These are phyloP conservation scores for Yponomeuta sedellus DNA, from an alignment of 2,888 invertebrate genomes.

Conservation along the genomic window DNA sequence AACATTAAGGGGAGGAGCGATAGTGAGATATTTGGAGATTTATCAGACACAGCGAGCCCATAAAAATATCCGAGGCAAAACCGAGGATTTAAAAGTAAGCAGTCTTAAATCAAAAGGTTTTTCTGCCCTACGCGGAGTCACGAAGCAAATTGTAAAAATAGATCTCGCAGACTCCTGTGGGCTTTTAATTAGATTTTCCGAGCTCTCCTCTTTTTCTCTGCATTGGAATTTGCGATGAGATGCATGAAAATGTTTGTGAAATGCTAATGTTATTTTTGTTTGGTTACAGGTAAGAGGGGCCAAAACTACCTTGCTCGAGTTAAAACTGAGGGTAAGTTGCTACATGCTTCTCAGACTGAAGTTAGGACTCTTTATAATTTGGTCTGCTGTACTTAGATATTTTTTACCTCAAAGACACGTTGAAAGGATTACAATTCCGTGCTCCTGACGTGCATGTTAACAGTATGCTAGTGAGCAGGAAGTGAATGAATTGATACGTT, in stretches of 20 bases:
- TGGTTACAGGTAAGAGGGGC: neutral
- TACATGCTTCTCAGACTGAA: too few relatives aligned
- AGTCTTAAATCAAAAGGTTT: neutral
- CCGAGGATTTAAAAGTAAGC: neutral
- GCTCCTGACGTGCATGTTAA: too few relatives aligned
- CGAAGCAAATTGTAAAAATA: neutral
- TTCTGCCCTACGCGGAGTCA: neutral
- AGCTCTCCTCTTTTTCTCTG: neutral
- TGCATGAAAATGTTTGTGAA: neutral
- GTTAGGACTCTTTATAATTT: too few relatives aligned
- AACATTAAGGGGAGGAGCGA: conserved; percentile 13
- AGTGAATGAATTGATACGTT: neutral
- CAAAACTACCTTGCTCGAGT: neutral
- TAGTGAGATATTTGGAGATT: conserved; percentile 13
- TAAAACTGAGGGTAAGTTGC: neutral
- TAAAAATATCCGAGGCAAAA: neutral
- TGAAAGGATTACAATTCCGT: neutral
- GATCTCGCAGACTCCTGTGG: neutral
- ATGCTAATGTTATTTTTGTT: neutral
- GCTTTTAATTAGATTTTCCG: neutral
- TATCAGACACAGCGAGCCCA: neutral
- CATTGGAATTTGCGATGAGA: neutral
- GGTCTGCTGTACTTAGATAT: too few relatives aligned
- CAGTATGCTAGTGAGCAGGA: neutral
- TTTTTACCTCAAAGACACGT: neutral